Percentiles rank a stretch among this genome's conserved stretches.
Conservation (phyloP, 1,140 invertebrate genomes). For the Heterodera carotae region DNA sequence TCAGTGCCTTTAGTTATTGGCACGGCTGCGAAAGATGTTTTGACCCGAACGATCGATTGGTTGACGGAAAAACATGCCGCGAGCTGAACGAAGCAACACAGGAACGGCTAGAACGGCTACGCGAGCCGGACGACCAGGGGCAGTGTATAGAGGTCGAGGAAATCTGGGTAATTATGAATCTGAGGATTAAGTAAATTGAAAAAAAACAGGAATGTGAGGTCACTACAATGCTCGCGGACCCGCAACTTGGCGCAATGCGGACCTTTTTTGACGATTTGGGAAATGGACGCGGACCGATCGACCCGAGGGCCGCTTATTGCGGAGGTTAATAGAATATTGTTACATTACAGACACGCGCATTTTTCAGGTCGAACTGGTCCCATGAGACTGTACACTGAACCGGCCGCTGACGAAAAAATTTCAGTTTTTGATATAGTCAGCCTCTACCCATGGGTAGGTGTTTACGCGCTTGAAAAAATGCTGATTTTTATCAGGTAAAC, state of each 20-base stretch:
- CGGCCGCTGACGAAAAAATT: background rate
- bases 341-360: no score
- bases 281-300: slow-evolving; percentile 3
- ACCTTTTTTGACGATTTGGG: background rate
- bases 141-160: background rate
- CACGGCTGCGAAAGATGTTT: background rate
- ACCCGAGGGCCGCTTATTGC: background rate
- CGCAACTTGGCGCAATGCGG: no score
- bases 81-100: background rate
- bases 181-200: no score
- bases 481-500: no score
- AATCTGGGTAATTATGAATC: background rate
- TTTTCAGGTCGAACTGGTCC: background rate
- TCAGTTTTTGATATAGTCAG: background rate
- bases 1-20: no score
- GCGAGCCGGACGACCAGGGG: no score
- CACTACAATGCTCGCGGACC: no score
- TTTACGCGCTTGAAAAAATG: no score
- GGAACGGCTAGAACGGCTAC: no score
- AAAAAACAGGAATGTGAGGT: no score
- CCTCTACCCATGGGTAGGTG: background rate
- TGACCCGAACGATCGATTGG: background rate
- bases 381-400: background rate
- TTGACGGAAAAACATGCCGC: no score
- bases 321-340: no score